Percentiles rank a stretch among this genome's conserved stretches.
These are phyloP conservation scores for Monomorium pharaonis DNA, from an alignment of 1,140 invertebrate genomes.

Conservation along the genomic window DNA sequence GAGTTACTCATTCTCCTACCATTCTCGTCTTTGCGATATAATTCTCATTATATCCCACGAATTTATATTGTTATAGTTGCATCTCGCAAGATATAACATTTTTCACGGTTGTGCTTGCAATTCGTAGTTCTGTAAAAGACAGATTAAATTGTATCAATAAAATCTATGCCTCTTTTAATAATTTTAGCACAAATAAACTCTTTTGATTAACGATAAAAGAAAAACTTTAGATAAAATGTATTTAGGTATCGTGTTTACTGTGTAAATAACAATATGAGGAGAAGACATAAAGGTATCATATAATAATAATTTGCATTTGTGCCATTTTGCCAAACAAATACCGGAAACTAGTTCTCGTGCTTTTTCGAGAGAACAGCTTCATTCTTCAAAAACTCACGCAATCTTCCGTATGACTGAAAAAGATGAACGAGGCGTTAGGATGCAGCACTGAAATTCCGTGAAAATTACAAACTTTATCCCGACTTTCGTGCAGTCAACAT, in stretches of 20 bases:
- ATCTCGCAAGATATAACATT: not conserved
- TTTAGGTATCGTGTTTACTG: not conserved
- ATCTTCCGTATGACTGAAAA: slow-evolving; percentile 29
- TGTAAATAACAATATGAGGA: not conserved
- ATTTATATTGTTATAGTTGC: not conserved
- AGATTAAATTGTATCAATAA: not conserved
- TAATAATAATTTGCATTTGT: not conserved
- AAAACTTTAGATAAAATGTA: not conserved
- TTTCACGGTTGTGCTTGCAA: not conserved
- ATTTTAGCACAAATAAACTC: not conserved
- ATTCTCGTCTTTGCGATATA: not conserved
- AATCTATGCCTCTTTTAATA: not conserved
- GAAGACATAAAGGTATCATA: not conserved
- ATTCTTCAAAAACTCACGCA: slow-evolving; percentile 28
- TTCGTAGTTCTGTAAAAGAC: not conserved
- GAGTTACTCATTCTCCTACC: not conserved
- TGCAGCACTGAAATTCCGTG: slow-evolving; percentile 17
- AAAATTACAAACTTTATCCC: slow-evolving; percentile 7
- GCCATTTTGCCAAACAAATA: slow-evolving; percentile 5
- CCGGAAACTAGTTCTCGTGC: slow-evolving; percentile 1
- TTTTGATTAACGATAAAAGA: not conserved
- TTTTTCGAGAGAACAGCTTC: slow-evolving; percentile 10
- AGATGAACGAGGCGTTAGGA: slow-evolving; percentile 26
- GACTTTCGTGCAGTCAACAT: not conserved
- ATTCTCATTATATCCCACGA: not conserved